Percentiles rank a stretch among this genome's conserved stretches.
These are phyloP conservation scores for Patella pellucida DNA, from an alignment of 2,888 invertebrate species.

Conservation along the genomic window DNA sequence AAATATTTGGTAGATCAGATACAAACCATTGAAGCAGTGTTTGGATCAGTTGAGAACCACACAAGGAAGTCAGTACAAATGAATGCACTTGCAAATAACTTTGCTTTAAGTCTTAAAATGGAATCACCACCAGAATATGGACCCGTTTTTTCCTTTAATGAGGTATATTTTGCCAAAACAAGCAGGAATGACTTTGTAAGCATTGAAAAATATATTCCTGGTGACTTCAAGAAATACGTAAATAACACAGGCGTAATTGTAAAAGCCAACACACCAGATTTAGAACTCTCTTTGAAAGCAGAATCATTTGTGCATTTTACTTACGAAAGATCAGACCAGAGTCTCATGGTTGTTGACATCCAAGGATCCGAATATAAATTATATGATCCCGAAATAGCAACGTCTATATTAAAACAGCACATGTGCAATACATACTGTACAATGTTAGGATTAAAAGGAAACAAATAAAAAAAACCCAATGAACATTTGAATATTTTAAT, in stretches of 20 bases:
- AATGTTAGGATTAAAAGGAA: no score
- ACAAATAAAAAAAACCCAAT: no score
- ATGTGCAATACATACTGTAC: no score
- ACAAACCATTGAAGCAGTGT: background rate
- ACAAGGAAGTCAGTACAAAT: background rate
- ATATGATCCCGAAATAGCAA: no score
- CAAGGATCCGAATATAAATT: no score
- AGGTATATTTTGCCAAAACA: background rate
- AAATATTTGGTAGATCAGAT: background rate
- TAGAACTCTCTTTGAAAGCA: no score
- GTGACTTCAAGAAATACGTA: background rate
- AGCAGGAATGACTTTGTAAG: background rate
- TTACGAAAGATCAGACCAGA: no score
- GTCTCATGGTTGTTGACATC: no score
- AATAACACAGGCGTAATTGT: background rate
- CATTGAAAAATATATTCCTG: background rate
- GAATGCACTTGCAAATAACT: background rate
- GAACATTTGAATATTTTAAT: no score
- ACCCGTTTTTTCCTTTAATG: background rate
- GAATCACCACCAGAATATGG: background rate
- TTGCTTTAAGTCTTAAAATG: background rate
- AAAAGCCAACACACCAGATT: no score
- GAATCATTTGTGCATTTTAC: no score
- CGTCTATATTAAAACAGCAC: no score
- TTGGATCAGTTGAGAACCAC: background rate